phyloP scores from a whole-genome alignment of 1,140 invertebrate genomes.

The Ips nitidus region DNA sequence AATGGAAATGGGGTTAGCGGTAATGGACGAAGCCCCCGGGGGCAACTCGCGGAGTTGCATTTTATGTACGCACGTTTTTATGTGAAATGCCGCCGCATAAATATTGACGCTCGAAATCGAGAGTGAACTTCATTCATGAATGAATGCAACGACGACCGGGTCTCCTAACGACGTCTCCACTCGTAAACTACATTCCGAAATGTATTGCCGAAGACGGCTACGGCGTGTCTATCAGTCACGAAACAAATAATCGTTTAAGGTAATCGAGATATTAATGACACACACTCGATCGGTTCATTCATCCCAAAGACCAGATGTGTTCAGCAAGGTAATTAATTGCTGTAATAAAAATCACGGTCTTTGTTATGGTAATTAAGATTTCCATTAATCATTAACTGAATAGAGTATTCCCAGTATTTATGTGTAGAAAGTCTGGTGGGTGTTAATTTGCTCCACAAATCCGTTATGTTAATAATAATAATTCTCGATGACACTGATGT shows the following conservation, averaged over 20 bases:
- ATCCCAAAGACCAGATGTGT: neutral
- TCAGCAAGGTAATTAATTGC: conserved; percentile 9
- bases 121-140: conserved; percentile 40
- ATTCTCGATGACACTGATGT: no score
- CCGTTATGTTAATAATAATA: no score
- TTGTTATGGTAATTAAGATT: no score
- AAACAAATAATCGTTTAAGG: conserved; percentile 8
- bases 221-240: conserved; percentile 17
- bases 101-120: conserved; percentile 37
- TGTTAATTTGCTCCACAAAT: no score
- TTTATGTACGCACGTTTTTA: conserved; percentile 10
- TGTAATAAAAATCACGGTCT: no score
- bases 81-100: conserved; percentile 20
- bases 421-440: no score
- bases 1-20: neutral
- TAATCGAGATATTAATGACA: conserved; percentile 1
- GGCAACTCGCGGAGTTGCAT: neutral
- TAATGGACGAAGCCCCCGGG: neutral
- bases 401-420: no score
- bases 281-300: neutral
- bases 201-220: conserved; percentile 9
- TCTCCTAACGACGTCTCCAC: conserved; percentile 23
- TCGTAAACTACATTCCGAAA: conserved; percentile 26
- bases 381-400: no score
- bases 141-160: conserved; percentile 1